Percentiles rank a stretch among this genome's conserved stretches.
Evolutionary conservation across 2,113 vertebrate species (phyloP).

Genomic region (Piaya cayana): DNA sequence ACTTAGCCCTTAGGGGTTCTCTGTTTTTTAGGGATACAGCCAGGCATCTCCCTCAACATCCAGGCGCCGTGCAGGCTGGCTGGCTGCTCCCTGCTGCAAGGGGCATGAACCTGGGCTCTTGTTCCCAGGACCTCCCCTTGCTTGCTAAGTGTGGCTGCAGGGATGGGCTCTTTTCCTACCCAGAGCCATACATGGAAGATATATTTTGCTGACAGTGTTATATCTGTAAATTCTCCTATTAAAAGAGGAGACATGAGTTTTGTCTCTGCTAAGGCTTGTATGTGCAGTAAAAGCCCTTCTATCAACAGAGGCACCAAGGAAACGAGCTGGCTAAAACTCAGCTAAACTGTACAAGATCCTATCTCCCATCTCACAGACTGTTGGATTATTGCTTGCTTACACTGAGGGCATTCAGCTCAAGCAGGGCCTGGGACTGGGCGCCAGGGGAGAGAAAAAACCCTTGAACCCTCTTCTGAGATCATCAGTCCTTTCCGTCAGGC

Average conservation of each 20-base stretch:
- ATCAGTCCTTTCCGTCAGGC: background rate
- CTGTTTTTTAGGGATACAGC: background rate
- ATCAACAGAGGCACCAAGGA: constrained; percentile 44
- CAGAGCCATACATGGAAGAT: background rate
- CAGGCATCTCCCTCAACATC: background rate
- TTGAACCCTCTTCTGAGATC: background rate
- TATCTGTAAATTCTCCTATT: background rate
- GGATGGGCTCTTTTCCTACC: background rate
- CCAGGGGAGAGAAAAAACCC: background rate
- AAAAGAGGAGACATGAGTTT: constrained; percentile 18
- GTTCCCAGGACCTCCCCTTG: background rate
- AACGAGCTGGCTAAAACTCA: background rate
- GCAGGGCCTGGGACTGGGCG: background rate
- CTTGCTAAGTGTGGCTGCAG: background rate
- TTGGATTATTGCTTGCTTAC: background rate
- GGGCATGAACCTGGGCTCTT: background rate
- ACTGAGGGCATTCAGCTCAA: background rate
- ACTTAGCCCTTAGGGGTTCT: background rate
- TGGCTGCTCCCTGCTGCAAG: background rate
- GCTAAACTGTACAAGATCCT: background rate
- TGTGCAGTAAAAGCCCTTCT: constrained; percentile 29
- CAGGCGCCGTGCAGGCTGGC: background rate
- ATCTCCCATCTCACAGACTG: background rate
- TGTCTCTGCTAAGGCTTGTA: constrained; percentile 28
- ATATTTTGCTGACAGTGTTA: background rate